Percentiles rank a stretch among this genome's conserved stretches.
Conservation (phyloP, 2,797 vertebrate genomes). For the Enteromius afrohamiltoni region DNA sequence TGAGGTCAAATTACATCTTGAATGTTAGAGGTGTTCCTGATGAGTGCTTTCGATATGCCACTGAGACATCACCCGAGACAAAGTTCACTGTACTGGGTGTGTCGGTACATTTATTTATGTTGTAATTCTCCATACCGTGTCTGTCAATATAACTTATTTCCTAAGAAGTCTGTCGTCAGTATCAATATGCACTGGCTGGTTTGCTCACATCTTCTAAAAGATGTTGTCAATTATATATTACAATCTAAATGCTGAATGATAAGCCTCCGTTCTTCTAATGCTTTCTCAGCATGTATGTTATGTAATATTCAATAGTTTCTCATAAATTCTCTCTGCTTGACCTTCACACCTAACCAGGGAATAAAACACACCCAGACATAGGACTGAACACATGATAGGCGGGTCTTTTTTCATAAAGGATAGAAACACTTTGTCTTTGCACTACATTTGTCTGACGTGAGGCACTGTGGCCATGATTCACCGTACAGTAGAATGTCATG, state of each 20-base stretch:
- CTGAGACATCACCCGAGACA: neutral
- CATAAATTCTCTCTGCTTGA: neutral
- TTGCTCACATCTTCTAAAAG: neutral
- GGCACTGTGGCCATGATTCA: neutral
- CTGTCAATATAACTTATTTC: conserved; percentile 34
- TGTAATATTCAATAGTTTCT: conserved; percentile 34
- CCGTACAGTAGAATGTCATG: neutral
- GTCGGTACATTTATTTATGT: conserved; percentile 22
- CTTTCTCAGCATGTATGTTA: neutral
- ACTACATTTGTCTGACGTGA: neutral
- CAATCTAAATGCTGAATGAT: neutral
- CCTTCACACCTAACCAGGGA: conserved; percentile 9
- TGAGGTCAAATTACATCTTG: conserved; percentile 5
- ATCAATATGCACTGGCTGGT: neutral
- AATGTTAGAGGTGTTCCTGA: neutral
- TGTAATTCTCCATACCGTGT: conserved; percentile 6
- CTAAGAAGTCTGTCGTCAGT: neutral
- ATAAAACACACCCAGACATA: neutral
- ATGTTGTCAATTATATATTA: neutral
- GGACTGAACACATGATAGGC: neutral
- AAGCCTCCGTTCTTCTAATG: neutral
- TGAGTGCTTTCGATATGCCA: neutral
- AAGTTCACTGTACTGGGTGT: conserved; percentile 25
- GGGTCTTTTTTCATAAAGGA: neutral
- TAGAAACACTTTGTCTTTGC: neutral